Percentiles rank a stretch among this genome's conserved stretches.
phyloP scores from a whole-genome alignment of 2,113 vertebrate genomes.

The Syngnathus floridae region DNA sequence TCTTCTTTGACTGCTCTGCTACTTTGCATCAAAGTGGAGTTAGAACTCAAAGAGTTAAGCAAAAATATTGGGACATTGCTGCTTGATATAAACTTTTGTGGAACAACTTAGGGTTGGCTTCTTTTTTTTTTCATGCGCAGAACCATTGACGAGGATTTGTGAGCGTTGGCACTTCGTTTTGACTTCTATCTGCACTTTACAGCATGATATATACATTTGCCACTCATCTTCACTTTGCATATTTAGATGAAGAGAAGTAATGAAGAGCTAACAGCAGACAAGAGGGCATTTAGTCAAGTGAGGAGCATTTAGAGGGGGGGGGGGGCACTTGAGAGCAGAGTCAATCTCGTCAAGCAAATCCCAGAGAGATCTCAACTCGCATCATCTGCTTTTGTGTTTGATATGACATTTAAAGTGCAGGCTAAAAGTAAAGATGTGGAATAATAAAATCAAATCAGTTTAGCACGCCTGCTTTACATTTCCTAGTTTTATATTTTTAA shows the following conservation, averaged over 20 bases:
- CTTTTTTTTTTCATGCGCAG: no score
- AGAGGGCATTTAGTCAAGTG: constrained; percentile 55
- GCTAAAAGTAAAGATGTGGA: background rate
- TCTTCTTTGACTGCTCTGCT: constrained; percentile 36
- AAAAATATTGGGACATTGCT: background rate
- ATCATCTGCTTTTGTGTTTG: background rate
- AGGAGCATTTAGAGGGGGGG: constrained; percentile 29
- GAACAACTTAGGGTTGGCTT: no score
- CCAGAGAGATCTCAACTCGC: constrained; percentile 17
- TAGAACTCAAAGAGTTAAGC: background rate
- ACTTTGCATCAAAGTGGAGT: constrained; percentile 32
- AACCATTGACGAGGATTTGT: background rate
- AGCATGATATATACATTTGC: background rate
- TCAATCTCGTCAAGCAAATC: background rate
- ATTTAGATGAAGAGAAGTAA: constrained; percentile 45
- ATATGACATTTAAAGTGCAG: background rate
- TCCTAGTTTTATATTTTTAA: no score
- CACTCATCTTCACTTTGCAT: constrained; percentile 26
- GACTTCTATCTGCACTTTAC: constrained; percentile 12
- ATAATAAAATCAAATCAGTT: background rate
- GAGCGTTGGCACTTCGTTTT: constrained; percentile 16
- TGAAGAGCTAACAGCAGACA: constrained; percentile 43
- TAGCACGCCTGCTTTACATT: background rate
- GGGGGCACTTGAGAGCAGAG: constrained; percentile 43
- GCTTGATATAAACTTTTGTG: no score